Base-by-base conservation (phyloP, 1,140 invertebrate species). In the Aphaenogaster floridana region DNA sequence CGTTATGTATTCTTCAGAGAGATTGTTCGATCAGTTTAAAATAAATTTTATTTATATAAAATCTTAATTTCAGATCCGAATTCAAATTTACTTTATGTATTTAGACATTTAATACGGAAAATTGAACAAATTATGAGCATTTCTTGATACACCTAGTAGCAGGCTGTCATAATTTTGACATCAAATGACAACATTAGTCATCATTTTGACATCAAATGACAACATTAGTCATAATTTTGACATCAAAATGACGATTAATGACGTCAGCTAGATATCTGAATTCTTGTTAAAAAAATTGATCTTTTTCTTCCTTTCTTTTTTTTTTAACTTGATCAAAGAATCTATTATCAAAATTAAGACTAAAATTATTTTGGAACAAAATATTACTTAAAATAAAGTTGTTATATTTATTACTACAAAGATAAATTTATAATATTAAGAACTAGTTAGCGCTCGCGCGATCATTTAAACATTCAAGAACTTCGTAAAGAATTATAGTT, bases 401-500 rank as follows among this genome's bases (percentile, higher is more conserved):
- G 2, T 21, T 28, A 8, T 39, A 64, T 45, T n/a, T 42, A 66
- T 42, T 66, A 0, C 1, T 69, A 28, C 9, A 69, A 48, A 28
- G n/a, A 48, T 48, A 42, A 42, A 69, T 69, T 13, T 1, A 21
- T 28, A 69, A 48, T 8, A 8, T 64, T 1, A 34, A 13, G 36
- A 59, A 39, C 45, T 11, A 2, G 5, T 39, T 50, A 76, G 13
- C 9, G 28, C 21, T 71, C 68, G 7, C 17, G 34, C 50, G 9
- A 39, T 54, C 36, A 57, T 76, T 39, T 36, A 74, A 76, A 21
- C 21, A 13, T 50, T 8, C 11, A 8, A 8, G 11, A 52, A 39
- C 52, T 36, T 52, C 17, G 17, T 36, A 39, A 36, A 72, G 28
- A 52, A 39, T 74, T 74, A 74, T n/a, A 50, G 15, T 52, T 74